Evolutionary conservation across 2,113 vertebrate species (phyloP), one percentile per base, ranked within the genome.

Genomic region (Scopus umbretta): DNA sequence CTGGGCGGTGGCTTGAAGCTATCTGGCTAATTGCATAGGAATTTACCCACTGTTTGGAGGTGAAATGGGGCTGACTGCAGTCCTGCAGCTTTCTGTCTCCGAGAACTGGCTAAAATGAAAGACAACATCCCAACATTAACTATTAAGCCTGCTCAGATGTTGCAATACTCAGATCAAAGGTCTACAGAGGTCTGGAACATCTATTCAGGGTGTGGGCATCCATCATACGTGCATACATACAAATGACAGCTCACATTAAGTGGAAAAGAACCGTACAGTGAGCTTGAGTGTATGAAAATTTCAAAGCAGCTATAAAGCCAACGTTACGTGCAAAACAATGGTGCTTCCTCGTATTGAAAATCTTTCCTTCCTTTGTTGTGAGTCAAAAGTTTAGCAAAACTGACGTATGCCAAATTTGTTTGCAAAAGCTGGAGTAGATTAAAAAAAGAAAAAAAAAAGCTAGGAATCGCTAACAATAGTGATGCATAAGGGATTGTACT

Each of bases 331-430:
- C 10, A 30, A 81, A 97, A 97, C 97, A 97, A 97, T 96, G 86
- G 94, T 58, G 71, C 61, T 97, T 97, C 97, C 97, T 92, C 82
- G 68, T 86, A 97, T 97, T 96, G 94, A 97, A 96, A 96, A 94
- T 90, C 90, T 96, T 97, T 97, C 97, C 97, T 97, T 96, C 97
- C 97, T 96, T 96, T 96, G 94, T 87, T 47, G 19, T 96, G 94
- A 97, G 96, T 88, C 94, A 92, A 91, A 95, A 81, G 92, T 94
- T 96, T 94, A 95, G 76, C 79, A 90, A 81, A 85, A 56, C 56
- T 56, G 74, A 75, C 32, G 50, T 42, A 67, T 79, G 92, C 92
- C 94, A 97, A 92, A 84, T 74, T 81, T 81, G 67, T 73, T 96
- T 88, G 88, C 66, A 78, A 91, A 92, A 85, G 56, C 86, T 91